Evolutionary conservation across 2,113 vertebrate species (phyloP), one percentile per base, ranked within the genome.

Genomic region (Chaetodon auriga): DNA sequence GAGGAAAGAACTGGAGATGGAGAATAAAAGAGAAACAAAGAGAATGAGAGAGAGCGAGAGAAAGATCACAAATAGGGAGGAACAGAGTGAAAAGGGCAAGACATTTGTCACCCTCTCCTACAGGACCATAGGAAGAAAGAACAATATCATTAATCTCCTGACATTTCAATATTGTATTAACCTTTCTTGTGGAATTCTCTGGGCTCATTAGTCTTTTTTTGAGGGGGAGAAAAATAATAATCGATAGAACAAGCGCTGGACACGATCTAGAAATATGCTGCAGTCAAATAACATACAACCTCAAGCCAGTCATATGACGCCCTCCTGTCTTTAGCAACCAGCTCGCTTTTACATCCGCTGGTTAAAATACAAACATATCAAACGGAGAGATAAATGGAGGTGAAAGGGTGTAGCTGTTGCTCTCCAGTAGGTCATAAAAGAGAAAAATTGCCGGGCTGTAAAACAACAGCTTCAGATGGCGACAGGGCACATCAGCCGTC

Each of bases 141-240:
- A 94, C 93, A 93, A 88, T 93, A 92, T 90, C 94, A 95, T 96
- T 95, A 94, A 95, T 96, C 95, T 95, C 90, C 91, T 96, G 95
- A 95, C 94, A 95, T 96, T 96, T 96, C 93, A 95, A 96, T 95
- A 95, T 95, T 94, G 94, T 95, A 95, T 96, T 96, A 96, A 95
- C 95, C 95, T 96, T 96, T 96, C 94, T 90, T 78, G 78, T 92
- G 90, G 91, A 92, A 94, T 95, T 94, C 89, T 87, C 63, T 64
- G 68, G 45, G 87, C 93, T 95, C 95, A 95, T 96, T 96, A 95
- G 94, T 95, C 94, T 95, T 92, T 93, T 30, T 95, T 93, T 91
- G 90, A 90, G 89, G 81, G 87, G 88, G 58, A 88, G 89, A 91
- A 91, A 91, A 92, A 92, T 93, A 90, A 93, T 94, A 95, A 96